These are phyloP conservation scores for Isaurus tuberculatus DNA, from an alignment of 92 coral and sea anemone genomes.

Conservation along the genomic window DNA sequence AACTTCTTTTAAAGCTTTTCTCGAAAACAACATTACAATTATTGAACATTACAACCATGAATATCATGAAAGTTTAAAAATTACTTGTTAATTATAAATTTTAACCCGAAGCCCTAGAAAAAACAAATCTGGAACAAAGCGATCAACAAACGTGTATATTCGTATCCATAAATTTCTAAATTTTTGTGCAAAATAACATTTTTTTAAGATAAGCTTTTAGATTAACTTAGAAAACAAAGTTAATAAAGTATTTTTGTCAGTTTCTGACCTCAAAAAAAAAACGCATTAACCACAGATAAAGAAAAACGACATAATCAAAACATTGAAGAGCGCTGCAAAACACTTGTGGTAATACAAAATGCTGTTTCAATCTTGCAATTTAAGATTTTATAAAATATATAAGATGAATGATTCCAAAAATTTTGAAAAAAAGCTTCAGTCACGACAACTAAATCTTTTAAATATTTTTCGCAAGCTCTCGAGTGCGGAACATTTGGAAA, in stretches of 20 bases:
- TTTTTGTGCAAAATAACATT: too few species aligned
- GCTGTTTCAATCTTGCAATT: neutral
- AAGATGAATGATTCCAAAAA: neutral
- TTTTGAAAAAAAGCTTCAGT: neutral
- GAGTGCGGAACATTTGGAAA: neutral
- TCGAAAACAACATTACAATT: too few species aligned
- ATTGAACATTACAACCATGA: too few species aligned
- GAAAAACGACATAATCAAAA: neutral
- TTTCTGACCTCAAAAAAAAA: neutral
- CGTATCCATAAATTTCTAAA: neutral
- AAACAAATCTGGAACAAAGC: too few species aligned
- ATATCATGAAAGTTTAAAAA: too few species aligned
- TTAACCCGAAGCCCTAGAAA: too few species aligned
- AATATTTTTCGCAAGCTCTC: neutral
- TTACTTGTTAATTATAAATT: too few species aligned
- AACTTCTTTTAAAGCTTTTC: too few species aligned
- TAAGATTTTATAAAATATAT: neutral
- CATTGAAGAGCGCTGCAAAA: neutral
- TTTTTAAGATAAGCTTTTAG: too few species aligned
- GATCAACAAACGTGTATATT: too few species aligned
- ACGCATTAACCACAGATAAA: neutral
- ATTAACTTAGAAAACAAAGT: slow-evolving; percentile 1
- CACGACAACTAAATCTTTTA: neutral
- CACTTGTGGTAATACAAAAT: neutral
- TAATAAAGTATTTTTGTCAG: neutral